Base-by-base conservation (phyloP, 1,140 invertebrate genomes). In the Helicoverpa zea region DNA sequence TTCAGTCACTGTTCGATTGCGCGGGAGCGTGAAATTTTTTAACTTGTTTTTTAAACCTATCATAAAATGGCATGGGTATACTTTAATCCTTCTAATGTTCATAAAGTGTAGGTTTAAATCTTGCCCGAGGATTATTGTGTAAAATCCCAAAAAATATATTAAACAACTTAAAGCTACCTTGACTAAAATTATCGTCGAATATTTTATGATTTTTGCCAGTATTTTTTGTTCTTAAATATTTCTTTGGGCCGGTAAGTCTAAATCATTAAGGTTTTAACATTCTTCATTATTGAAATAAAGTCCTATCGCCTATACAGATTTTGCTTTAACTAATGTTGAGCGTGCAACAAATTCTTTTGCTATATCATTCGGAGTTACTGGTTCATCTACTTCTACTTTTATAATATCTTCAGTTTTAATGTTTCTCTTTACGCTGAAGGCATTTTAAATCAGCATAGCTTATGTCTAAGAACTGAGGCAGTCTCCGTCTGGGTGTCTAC, bases 1-100 rank as follows among this genome's bases (percentile, higher is more conserved):
- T 94, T 92, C 90, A 91, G 88, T 76, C 49, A 81, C 82, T 83
- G 84, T 84, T 86, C 82, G 80, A 86, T 82, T 84, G 80, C 70
- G 58, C 68, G 70, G 81, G 58, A 82, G 86, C 78, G 83, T 81
- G 80, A 84, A 81, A 81, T 66, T 81, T 80, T 73, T 74, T 54
- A 64, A 54, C 51, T 74, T 74, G 52, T 80, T 74, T 80, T 72
- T 61, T 68, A 47, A 70, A 56, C 64, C 52, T 79, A 79, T 79
- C 64, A 59, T 79, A 79, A 79, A 68, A 49, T 51, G n/a, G 11
- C 12, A 54, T 35, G 63, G 51, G 10, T n/a, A 49, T 56, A 47
- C 23, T 66, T 70, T 70, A 47, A 70, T 58, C n/a, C 54, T 79
- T 68, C 54, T 52, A 76, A 76, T 54, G 23, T 70, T 70, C 52